Conservation (phyloP, 2,888 invertebrate species). For the Protophormia terraenovae region DNA sequence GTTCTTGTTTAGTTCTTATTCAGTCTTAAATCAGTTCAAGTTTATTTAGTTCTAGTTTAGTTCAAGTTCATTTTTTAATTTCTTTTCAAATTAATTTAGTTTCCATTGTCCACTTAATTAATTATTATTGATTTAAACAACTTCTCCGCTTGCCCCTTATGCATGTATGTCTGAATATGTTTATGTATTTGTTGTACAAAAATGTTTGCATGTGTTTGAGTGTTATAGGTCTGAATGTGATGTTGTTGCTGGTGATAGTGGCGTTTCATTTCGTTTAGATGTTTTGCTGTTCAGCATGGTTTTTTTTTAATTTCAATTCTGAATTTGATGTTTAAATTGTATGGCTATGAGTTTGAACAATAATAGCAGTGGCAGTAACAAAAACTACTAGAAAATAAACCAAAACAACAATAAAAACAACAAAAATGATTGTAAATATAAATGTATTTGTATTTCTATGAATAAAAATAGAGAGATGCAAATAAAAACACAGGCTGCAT, state of each 20-base stretch:
- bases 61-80: too few relatives aligned
- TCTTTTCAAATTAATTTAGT: too few relatives aligned
- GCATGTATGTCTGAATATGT: background rate
- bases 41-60: too few relatives aligned
- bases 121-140: too few relatives aligned
- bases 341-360: slow-evolving; percentile 54
- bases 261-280: slow-evolving; percentile 40
- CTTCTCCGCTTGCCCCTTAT: background rate
- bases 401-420: slow-evolving; percentile 17
- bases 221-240: slow-evolving; percentile 48
- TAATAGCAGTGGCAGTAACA: slow-evolving; percentile 42
- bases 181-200: background rate
- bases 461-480: slow-evolving; percentile 34
- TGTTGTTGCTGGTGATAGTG: slow-evolving; percentile 56
- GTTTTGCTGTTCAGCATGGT: background rate
- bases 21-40: too few relatives aligned
- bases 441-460: background rate
- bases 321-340: slow-evolving; percentile 68
- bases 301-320: slow-evolving; percentile 48
- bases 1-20: too few relatives aligned
- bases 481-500: slow-evolving; percentile 63
- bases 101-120: too few relatives aligned
- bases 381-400: background rate
- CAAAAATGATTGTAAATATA: slow-evolving; percentile 36
- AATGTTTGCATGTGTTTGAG: slow-evolving; percentile 44